Conservation (phyloP, 2,113 vertebrate species). For the Pangasianodon gigas region DNA sequence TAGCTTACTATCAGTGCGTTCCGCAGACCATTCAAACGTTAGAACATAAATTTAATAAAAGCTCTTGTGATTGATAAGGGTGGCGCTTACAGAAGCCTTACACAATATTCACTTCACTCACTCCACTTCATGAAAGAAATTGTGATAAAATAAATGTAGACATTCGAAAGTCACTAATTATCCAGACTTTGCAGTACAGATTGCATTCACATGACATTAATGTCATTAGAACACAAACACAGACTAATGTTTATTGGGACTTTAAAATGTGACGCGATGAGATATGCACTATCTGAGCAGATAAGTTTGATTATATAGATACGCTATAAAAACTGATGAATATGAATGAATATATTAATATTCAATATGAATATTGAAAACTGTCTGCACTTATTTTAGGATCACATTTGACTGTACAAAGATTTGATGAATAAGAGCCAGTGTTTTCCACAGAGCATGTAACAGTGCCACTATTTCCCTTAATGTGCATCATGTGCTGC, state of each 20-base stretch:
- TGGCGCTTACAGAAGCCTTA: not conserved
- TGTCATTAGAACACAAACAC: not conserved
- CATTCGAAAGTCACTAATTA: not conserved
- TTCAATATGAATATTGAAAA: too few relatives aligned
- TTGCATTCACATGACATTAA: not conserved
- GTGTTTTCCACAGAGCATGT: not conserved
- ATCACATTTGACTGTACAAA: not conserved
- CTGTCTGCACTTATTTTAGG: not conserved
- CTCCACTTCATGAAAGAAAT: not conserved
- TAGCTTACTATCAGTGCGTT: not conserved
- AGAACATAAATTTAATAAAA: too few relatives aligned
- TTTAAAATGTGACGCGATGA: not conserved
- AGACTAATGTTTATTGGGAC: not conserved
- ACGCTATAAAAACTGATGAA: not conserved
- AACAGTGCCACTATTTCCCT: not conserved
- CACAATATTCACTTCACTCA: not conserved
- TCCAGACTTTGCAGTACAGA: not conserved
- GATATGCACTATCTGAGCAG: not conserved
- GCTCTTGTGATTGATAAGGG: too few relatives aligned
- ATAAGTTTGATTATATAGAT: not conserved
- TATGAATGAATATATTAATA: too few relatives aligned
- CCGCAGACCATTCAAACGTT: not conserved
- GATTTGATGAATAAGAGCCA: not conserved
- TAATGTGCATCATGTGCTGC: conserved; percentile 13
- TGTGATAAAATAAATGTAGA: not conserved